These are phyloP conservation scores for Cardiocondyla obscurior DNA, from an alignment of 1,140 invertebrate genomes.

Conservation along the genomic window DNA sequence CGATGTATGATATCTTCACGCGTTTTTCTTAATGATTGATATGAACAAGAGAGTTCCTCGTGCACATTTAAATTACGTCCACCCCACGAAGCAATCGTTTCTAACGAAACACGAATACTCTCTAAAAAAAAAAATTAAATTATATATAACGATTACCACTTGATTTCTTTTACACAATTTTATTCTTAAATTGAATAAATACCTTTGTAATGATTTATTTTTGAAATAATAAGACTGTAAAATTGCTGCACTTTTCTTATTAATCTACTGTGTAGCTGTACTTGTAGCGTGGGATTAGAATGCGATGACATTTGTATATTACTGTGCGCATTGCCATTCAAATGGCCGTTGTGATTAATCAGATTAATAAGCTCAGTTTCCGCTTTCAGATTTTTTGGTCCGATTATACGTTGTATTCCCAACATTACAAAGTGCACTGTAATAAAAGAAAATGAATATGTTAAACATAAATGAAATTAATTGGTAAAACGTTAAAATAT, in stretches of 20 bases:
- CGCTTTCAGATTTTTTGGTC: constrained; percentile 27
- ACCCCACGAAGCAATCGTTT: constrained; percentile 61
- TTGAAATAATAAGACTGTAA: constrained; percentile 14
- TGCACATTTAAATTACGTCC: constrained; percentile 57
- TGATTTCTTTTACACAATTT: background rate
- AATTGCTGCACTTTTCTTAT: background rate
- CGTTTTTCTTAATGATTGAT: constrained; percentile 70
- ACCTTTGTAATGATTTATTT: constrained; percentile 67
- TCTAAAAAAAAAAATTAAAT: constrained; percentile 51
- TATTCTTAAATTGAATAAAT: background rate
- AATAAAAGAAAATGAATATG: background rate
- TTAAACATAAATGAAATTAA: background rate
- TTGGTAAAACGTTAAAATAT: constrained; percentile 34
- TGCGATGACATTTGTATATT: constrained; percentile 42
- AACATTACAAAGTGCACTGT: constrained; percentile 79
- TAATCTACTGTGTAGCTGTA: background rate
- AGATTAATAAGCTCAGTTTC: background rate
- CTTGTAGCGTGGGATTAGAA: background rate
- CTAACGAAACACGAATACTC: constrained; percentile 46
- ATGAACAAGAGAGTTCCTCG: constrained; percentile 80
- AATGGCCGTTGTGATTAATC: constrained; percentile 25
- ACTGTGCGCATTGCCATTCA: constrained; percentile 20
- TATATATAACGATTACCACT: background rate
- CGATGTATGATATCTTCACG: constrained; percentile 70
- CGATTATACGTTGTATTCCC: constrained; percentile 71